These are phyloP conservation scores for Latrodectus hesperus DNA, from an alignment of 2,888 invertebrate species.

Conservation along the genomic window DNA sequence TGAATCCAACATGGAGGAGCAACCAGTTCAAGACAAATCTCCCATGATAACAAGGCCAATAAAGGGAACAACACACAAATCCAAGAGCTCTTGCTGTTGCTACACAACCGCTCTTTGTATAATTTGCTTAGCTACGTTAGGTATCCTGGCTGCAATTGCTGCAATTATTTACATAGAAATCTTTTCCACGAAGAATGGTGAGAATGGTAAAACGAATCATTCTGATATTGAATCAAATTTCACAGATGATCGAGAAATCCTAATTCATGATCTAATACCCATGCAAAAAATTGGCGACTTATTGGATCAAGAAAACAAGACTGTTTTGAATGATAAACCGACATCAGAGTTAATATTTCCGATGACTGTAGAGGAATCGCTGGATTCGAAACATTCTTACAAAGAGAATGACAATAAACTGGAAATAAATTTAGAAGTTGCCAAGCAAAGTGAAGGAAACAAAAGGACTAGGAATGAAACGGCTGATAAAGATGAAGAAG, in stretches of 20 bases:
- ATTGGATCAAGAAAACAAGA: background rate
- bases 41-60: no score
- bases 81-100: conserved; percentile 29
- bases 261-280: background rate
- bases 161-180: conserved; percentile 50
- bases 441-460: no score
- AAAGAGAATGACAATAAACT: no score
- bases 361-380: background rate
- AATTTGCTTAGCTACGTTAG: conserved; percentile 23
- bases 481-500: background rate
- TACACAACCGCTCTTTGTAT: conserved; percentile 8
- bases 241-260: no score
- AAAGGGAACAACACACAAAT: no score
- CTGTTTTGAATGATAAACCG: background rate
- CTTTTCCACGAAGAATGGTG: conserved; percentile 5
- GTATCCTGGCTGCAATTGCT: conserved; percentile 26
- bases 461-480: background rate
- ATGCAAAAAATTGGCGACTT: background rate
- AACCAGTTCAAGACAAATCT: no score
- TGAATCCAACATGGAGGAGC: no score
- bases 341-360: background rate
- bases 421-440: no score
- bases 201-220: background rate
- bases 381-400: no score
- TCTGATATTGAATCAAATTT: background rate